Conservation (phyloP, 1,140 invertebrate genomes). For the Euura lappo region DNA sequence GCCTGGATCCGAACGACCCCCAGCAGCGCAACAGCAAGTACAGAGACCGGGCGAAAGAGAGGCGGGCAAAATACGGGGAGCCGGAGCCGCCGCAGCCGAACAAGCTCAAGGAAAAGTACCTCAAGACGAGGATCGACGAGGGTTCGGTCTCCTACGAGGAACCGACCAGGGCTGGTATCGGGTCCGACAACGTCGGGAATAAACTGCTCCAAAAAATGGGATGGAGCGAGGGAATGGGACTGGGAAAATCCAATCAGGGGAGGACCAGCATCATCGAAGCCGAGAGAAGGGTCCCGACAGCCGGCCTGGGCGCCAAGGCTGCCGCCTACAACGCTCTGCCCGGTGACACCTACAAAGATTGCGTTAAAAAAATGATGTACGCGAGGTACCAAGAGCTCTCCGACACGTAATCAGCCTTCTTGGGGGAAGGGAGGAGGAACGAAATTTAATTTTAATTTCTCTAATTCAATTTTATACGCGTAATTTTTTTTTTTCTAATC, state of each 20-base stretch:
- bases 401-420: constrained; percentile 54
- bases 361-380: constrained; percentile 90
- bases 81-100: constrained; percentile 79
- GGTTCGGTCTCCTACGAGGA: constrained; percentile 63
- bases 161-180: constrained; percentile 76
- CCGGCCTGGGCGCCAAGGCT: constrained; percentile 77
- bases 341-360: constrained; percentile 88
- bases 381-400: constrained; percentile 81
- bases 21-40: constrained; percentile 69
- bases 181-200: constrained; percentile 89
- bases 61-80: constrained; percentile 92
- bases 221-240: constrained; percentile 94
- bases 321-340: constrained; percentile 77
- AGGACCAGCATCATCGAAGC: constrained; percentile 88
- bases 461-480: too few species aligned
- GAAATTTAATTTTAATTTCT: too few species aligned
- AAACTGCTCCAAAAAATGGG: constrained; percentile 98
- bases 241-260: constrained; percentile 94
- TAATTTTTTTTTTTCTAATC: too few species aligned
- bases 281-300: constrained; percentile 70
- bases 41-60: constrained; percentile 94
- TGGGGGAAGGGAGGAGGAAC: constrained; percentile 11
- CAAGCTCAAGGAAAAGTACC: constrained; percentile 73
- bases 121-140: constrained; percentile 64
- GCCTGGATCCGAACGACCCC: constrained; percentile 64